These are phyloP conservation scores for Caenorhabditis latens DNA, from an alignment of 1,140 invertebrate species.

Conservation along the genomic window DNA sequence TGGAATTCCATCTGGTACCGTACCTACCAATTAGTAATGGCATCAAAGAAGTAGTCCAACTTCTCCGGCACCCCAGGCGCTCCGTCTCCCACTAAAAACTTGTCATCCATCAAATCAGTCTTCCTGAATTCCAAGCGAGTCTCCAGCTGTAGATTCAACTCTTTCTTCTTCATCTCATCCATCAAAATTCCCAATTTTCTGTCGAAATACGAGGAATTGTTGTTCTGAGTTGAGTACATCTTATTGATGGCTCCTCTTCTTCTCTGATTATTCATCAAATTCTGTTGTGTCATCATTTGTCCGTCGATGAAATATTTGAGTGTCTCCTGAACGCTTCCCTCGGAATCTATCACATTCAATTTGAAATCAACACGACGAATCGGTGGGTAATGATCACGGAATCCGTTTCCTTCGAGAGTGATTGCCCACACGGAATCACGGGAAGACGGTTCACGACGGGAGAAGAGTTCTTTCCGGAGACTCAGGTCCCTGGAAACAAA, in stretches of 20 bases:
- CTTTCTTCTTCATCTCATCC: neutral
- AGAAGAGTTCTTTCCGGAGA: neutral
- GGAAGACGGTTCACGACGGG: neutral
- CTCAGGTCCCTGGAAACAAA: slow-evolving; percentile 27
- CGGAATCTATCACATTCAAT: neutral
- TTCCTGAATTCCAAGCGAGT: slow-evolving; percentile 15
- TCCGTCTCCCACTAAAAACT: slow-evolving; percentile 22
- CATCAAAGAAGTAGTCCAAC: slow-evolving; percentile 10
- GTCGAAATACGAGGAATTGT: neutral
- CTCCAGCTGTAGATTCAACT: neutral
- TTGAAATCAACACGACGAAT: neutral
- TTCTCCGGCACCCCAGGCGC: neutral
- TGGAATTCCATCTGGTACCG: too few species aligned
- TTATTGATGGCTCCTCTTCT: neutral
- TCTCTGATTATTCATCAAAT: neutral
- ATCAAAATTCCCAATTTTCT: neutral
- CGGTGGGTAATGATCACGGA: slow-evolving; percentile 24
- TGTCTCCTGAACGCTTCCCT: neutral
- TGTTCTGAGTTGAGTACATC: neutral
- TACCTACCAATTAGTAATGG: neutral
- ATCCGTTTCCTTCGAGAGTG: neutral
- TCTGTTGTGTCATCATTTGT: neutral
- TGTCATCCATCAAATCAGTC: neutral
- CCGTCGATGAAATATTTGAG: slow-evolving; percentile 29
- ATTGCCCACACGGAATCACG: neutral